Base-by-base conservation (phyloP, 2,113 vertebrate genomes). In the Pollimyrus isidori region DNA sequence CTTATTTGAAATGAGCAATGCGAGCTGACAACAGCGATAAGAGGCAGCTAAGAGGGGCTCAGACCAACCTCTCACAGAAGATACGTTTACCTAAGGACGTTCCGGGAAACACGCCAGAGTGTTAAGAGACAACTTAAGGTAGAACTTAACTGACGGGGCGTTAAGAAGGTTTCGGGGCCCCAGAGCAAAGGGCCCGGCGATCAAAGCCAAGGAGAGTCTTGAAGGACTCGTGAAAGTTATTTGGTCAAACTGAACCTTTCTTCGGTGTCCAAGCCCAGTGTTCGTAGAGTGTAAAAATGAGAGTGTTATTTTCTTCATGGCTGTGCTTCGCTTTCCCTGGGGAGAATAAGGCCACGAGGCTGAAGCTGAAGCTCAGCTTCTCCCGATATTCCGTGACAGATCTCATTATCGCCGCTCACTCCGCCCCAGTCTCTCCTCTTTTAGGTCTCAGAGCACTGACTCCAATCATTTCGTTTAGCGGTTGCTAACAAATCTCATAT, bases 401-500 rank as follows among this genome's bases (percentile, higher is more conserved):
- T 82, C 6, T 7, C 76, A 19, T 21, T 45, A 82, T 82, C 45
- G 15, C 76, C 45, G 35, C 42, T 21, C 5, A 82, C 45, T 23
- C 76, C 1, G 39, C 19, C 76, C 76, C 76, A 45, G 76, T 42
- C 76, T 21, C 19, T 82, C 76, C 76, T 45, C 35, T 23, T 82
- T 39, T 82, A 45, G 76, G 76, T 82, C 7, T 82, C 42, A 45
- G 76, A 9, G 42, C 76, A 45, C 35, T 21, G 76, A 82, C 76
- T 82, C 76, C 30, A 82, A 82, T 45, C 42, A 23, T 39, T 82
- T 82, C 35, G 1, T 82, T 82, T 82, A 45, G 76, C 76, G 7
- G 42, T 82, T 82, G 39, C 76, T 82, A 82, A 82, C 45, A 82
- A 82, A 82, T 45, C 76, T 82, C 76, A 45, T 42, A 82, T 82